Evolutionary conservation across 2,888 invertebrate species (phyloP).

Genomic region (Perdita meconis): DNA sequence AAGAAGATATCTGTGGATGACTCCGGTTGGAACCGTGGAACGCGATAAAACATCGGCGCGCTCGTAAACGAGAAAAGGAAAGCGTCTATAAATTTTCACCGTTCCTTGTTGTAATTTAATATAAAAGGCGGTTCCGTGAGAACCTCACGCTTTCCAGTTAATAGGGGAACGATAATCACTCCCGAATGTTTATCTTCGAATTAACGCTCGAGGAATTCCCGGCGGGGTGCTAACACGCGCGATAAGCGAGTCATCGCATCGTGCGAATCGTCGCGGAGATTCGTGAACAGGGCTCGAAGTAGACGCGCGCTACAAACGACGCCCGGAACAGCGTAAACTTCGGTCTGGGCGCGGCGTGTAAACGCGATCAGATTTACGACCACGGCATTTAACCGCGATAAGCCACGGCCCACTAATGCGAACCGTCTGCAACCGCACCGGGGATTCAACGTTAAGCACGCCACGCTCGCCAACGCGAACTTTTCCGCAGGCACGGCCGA

Average conservation of each 20-base stretch:
- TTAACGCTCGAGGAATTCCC: constrained; percentile 5
- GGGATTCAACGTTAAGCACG: constrained; percentile 37
- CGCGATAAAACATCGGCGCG: constrained; percentile 21
- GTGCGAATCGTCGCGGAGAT: constrained; percentile 31
- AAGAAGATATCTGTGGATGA: constrained; percentile 1
- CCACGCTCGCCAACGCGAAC: constrained; percentile 18
- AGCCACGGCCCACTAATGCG: constrained; percentile 58
- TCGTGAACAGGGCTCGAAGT: constrained; percentile 15
- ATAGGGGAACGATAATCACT: too few species aligned
- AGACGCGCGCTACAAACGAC: constrained; percentile 31
- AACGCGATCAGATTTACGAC: constrained; percentile 66
- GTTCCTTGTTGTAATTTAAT: not conserved
- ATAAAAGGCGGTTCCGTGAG: not conserved
- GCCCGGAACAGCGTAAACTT: constrained; percentile 46
- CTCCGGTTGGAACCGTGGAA: not conserved
- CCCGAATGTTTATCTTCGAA: constrained; percentile 8
- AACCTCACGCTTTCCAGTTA: not conserved
- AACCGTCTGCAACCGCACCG: constrained; percentile 36
- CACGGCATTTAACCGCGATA: constrained; percentile 57
- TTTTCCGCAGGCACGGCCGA: constrained; percentile 11
- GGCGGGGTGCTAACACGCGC: constrained; percentile 7
- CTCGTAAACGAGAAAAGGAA: not conserved
- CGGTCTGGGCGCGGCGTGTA: constrained; percentile 50
- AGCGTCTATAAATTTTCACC: not conserved
- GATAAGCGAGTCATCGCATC: constrained; percentile 50